phyloP scores from a whole-genome alignment of 1,140 invertebrate genomes.

The Micrasema longulum region DNA sequence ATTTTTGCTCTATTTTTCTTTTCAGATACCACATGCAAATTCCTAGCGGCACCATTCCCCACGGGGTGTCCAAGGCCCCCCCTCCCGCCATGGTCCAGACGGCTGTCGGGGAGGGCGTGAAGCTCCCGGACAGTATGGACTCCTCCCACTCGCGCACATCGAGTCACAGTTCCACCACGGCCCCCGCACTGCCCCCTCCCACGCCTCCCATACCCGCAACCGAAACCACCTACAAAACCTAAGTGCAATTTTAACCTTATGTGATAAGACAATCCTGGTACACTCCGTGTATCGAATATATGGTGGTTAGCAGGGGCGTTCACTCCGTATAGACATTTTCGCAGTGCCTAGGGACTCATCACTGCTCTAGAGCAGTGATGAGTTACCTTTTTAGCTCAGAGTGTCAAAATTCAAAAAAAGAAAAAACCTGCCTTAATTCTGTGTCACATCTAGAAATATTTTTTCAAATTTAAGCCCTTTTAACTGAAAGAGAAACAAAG shows the following conservation, averaged over 20 bases:
- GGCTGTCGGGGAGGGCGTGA: constrained; percentile 49
- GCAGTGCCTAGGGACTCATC: too few species aligned
- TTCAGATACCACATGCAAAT: constrained; percentile 55
- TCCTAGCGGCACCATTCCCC: constrained; percentile 53
- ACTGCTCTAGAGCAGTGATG: too few species aligned
- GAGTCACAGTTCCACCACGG: constrained; percentile 45
- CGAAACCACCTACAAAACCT: constrained; percentile 45
- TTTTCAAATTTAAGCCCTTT: too few species aligned
- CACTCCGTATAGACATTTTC: too few species aligned
- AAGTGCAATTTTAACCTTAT: constrained; percentile 48
- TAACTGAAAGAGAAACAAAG: too few species aligned
- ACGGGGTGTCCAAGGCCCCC: constrained; percentile 52
- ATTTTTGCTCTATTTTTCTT: constrained; percentile 27
- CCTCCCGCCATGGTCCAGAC: constrained; percentile 54
- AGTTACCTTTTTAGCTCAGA: too few species aligned
- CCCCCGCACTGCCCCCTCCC: constrained; percentile 34
- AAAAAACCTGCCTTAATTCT: too few species aligned
- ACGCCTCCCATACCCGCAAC: neutral
- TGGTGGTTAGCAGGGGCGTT: too few species aligned
- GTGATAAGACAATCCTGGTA: constrained; percentile 43
- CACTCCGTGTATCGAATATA: too few species aligned
- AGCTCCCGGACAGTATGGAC: constrained; percentile 50
- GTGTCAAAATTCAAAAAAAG: too few species aligned
- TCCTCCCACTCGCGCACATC: constrained; percentile 48
- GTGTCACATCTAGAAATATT: too few species aligned